Base-by-base conservation (phyloP, 2,113 vertebrate genomes). In the Aldabrachelys gigantea region DNA sequence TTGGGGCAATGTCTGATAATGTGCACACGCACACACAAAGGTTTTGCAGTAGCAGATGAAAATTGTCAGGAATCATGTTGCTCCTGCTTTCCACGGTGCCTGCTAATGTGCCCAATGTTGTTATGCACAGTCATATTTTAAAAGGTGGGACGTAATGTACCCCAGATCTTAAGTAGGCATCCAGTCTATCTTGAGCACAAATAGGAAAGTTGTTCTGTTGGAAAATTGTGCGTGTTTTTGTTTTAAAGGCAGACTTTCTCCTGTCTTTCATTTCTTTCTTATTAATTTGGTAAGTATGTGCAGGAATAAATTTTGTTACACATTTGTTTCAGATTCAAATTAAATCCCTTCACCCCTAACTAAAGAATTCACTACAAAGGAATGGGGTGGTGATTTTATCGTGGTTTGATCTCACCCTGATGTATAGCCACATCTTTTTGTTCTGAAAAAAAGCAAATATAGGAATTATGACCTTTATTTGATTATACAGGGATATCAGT, bases 401-500 rank as follows among this genome's bases (percentile, higher is more conserved):
- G 16, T 91, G 85, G 24, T 84, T 91, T 59, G 50, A 94, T 97
- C 91, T 97, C 76, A 78, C 89, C 72, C 89, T 94, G 79, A 93
- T 96, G 50, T 86, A 89, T 8, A 47, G 56, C 84, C 80, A 87
- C 85, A 89, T 89, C 83, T 85, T 96, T 94, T 87, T 83, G 75
- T 54, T 85, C 27, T 85, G 86, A 96, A 95, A 96, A 92, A 89
- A 96, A 95, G 87, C 72, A 38, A 96, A 96, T 96, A 53, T 78
- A 95, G 82, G 89, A 91, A 87, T 95, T 86, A 97, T 94, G 94
- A 91, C 89, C 92, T 95, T 95, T 96, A 94, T 97, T 88, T 94
- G 91, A 95, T 97, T 96, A 93, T 92, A 2, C 0, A 52, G 80
- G 54, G 59, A 92, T 93, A 96, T 50, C 53, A 83, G 25, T 19